Base-by-base conservation (phyloP, 2,888 invertebrate species). In the Beris chalybata region DNA sequence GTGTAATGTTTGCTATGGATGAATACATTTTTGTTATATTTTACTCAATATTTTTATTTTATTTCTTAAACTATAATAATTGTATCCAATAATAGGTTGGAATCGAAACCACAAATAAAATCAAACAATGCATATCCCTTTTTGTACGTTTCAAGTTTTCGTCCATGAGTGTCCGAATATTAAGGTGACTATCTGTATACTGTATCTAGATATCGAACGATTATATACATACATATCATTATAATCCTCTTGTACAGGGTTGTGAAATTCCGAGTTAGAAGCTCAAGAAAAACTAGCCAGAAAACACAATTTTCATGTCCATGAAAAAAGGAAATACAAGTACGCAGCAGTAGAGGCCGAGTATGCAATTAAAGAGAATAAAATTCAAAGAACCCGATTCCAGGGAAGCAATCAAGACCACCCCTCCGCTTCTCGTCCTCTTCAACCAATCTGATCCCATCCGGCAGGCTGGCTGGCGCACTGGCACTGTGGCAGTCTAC, bases 331-430 rank as follows among this genome's bases (percentile, higher is more conserved):
- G 61, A 52, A 61, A 38, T 50, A 61, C 52, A 22, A 22, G 22
- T 22, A 22, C 22, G 22, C 22, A 22, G 22, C 22, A 22, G 22
- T 61, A 32, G 50, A 61, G 50, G 50, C 61, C 61, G 50, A 61
- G 50, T 50, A 61, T 61, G 61, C 61, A 61, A 61, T 61, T 61
- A 61, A 61, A 61, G 50, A 61, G 61, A 52, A 61, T 61, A 61
- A 52, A 61, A 61, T 50, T 61, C 61, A 61, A 61, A 61, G 61
- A 61, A 50, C 50, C 61, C 61, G 61, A 52, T 61, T 61, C 61
- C 61, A 22, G 50, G 61, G 50, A 50, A 38, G 61, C 52, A 61
- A 61, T 61, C 61, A 61, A 61, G 61, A 13, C 22, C 38, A 43
- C 52, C 15, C 47, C 50, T 9, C 38, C 52, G 15, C 5, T 7